Evolutionary conservation across 2,888 invertebrate genomes (phyloP), one percentile per base, ranked within the genome.

Genomic region (Drosophila sordidula): DNA sequence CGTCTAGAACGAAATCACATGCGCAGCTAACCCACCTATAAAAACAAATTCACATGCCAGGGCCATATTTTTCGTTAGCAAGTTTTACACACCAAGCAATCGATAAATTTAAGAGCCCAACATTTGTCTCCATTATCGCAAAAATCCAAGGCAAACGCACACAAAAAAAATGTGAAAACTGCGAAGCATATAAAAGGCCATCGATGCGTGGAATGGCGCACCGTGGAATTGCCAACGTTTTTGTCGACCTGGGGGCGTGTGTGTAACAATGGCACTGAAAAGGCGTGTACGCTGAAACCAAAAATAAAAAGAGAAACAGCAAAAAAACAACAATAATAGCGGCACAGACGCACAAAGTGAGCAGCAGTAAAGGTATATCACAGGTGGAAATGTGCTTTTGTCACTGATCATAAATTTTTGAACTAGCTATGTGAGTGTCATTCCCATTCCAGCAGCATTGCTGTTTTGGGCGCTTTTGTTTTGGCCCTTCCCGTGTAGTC

Each of bases 71-170:
- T 84, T 49, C 22, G 46, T 78, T 62, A 63, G 71, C 57, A 81
- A 78, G 71, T 80, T 85, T 82, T 71, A 58, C 59, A 55, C 42
- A 65, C 58, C 78, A 79, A 72, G 67, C 87, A 85, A 85, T 85
- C 84, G 87, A 88, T 85, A 85, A 85, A 86, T 83, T 88, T 80
- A 88, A 88, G 84, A 80, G 78, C 80, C 75, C 75, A 70, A 86
- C 86, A 88, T 85, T 88, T 86, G 84, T 83, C 88, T 88, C 86
- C 83, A 85, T 88, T 86, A 88, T 88, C 75, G 83, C 83, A 84
- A 80, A 86, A 82, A 82, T 82, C 81, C 87, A 83, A 87, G 74
- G 80, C 84, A 51, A 51, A 34, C 11, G 32, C 25, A 22, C 18
- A 36, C 1, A 38, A 54, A 50, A 54, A 50, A 66, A 54, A 47